Evolutionary conservation across 2,113 vertebrate genomes (phyloP).

Genomic region (Bos javanicus): DNA sequence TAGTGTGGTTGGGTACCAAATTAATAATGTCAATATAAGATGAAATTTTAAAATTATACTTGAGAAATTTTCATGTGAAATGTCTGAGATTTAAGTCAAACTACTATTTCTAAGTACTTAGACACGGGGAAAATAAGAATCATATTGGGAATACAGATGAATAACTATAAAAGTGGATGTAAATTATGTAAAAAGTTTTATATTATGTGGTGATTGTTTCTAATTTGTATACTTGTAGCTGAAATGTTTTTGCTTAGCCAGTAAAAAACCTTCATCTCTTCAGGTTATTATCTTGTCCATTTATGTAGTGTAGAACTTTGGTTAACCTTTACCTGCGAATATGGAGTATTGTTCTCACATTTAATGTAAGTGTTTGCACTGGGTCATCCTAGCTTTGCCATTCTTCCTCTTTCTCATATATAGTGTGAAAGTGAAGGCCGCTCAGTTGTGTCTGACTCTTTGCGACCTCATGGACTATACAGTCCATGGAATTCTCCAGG

Average conservation of each 20-base stretch:
- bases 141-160: background rate
- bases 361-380: background rate
- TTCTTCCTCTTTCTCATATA: background rate
- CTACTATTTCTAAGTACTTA: background rate
- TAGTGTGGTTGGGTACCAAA: background rate
- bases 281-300: background rate
- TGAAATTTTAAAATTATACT: background rate
- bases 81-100: background rate
- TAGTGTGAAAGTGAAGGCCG: background rate
- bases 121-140: background rate
- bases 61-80: background rate
- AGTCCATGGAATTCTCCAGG: background rate
- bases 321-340: background rate
- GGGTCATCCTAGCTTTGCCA: background rate
- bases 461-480: background rate
- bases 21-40: background rate
- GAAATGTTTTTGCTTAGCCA: background rate
- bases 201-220: background rate
- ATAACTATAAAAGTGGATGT: background rate
- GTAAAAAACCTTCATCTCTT: background rate
- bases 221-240: background rate
- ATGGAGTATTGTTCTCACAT: background rate
- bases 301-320: background rate
- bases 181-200: background rate
- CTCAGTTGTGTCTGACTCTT: background rate